phyloP scores from a whole-genome alignment of 2,113 vertebrate genomes.

The Crotophaga sulcirostris region DNA sequence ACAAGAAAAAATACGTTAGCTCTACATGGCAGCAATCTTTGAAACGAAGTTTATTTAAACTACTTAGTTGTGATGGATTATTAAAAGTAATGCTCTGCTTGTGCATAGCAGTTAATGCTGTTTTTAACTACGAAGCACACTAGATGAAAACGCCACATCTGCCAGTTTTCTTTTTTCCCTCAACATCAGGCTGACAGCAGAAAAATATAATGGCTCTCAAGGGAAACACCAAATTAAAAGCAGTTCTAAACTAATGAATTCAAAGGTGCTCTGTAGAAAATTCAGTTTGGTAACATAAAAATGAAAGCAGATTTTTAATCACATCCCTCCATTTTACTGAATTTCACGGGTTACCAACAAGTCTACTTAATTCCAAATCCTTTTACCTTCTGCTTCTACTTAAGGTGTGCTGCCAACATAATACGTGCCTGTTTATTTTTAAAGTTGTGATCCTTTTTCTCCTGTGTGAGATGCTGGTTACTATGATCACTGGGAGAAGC shows the following conservation, averaged over 20 bases:
- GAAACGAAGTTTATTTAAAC: conserved; percentile 74
- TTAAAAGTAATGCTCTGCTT: conserved; percentile 68
- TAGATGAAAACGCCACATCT: conserved; percentile 80
- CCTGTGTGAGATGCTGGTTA: background rate
- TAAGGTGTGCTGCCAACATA: conserved; percentile 12
- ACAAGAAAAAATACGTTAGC: conserved; percentile 47
- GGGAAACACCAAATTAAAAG: conserved; percentile 90
- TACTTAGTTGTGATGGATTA: conserved; percentile 68
- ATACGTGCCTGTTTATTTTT: background rate
- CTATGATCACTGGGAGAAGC: background rate
- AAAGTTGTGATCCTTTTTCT: background rate
- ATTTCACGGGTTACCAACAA: conserved; percentile 58
- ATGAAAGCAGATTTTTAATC: conserved; percentile 69
- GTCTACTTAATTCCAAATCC: conserved; percentile 32
- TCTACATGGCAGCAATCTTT: conserved; percentile 59
- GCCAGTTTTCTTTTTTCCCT: conserved; percentile 80
- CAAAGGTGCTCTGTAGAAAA: conserved; percentile 80
- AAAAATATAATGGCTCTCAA: conserved; percentile 89
- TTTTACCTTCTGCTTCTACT: conserved; percentile 31
- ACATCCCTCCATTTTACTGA: conserved; percentile 63
- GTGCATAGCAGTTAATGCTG: conserved; percentile 66
- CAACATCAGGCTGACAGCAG: conserved; percentile 85
- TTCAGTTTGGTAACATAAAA: conserved; percentile 75
- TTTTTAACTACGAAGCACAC: conserved; percentile 74
- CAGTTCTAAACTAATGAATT: conserved; percentile 90